phyloP scores from a whole-genome alignment of 2,797 vertebrate genomes.

The Buceros bicornis region DNA sequence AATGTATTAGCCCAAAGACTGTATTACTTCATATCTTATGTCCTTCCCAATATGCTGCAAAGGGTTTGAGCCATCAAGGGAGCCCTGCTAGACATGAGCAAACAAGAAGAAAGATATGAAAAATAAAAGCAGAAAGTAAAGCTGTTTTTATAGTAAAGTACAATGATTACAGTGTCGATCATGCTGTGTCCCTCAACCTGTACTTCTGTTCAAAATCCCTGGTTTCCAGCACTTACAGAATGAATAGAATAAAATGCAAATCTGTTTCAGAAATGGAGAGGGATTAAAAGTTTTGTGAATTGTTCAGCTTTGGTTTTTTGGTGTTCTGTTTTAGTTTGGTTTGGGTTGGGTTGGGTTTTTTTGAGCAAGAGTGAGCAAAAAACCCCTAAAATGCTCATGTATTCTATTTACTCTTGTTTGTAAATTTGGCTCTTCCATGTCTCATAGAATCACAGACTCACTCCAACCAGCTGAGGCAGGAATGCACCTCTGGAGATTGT shows the following conservation, averaged over 20 bases:
- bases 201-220: background rate
- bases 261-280: background rate
- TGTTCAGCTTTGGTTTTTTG: background rate
- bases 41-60: conserved; percentile 73
- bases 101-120: conserved; percentile 68
- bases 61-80: conserved; percentile 54
- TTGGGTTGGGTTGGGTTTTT: no score
- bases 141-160: conserved; percentile 6
- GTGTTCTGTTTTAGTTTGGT: background rate
- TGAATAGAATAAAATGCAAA: background rate
- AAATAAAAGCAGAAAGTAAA: conserved; percentile 62
- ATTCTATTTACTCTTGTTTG: background rate
- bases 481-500: background rate
- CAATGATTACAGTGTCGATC: background rate
- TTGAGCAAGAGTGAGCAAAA: background rate
- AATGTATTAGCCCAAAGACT: conserved; percentile 79
- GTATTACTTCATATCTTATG: conserved; percentile 75
- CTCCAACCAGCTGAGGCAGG: background rate
- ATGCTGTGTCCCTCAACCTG: background rate
- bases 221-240: conserved; percentile 1
- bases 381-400: background rate
- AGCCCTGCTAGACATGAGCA: conserved; percentile 51
- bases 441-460: background rate
- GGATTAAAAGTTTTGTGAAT: background rate
- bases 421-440: background rate